Evolutionary conservation across 2,888 invertebrate genomes (phyloP).

Genomic region (Oxytorus armatus): DNA sequence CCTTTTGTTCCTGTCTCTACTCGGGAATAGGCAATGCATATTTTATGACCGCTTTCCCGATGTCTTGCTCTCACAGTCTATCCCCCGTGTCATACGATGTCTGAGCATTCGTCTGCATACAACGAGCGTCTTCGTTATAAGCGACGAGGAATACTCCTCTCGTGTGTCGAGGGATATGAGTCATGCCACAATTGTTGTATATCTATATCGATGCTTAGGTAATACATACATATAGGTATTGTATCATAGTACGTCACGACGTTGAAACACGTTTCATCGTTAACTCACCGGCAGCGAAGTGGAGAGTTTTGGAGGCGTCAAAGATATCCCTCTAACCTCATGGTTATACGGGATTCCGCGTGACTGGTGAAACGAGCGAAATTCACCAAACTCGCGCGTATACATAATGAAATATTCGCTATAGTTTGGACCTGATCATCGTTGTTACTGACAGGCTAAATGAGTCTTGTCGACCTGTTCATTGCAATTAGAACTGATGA

Average conservation of each 20-base stretch:
- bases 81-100: constrained; percentile 46
- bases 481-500: background rate
- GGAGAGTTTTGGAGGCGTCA: constrained; percentile 30
- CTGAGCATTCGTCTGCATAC: constrained; percentile 35
- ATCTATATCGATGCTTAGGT: background rate
- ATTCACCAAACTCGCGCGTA: constrained; percentile 12
- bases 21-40: constrained; percentile 79
- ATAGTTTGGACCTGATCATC: constrained; percentile 14
- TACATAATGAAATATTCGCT: constrained; percentile 8
- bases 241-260: background rate
- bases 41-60: constrained; percentile 77
- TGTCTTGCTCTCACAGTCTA: constrained; percentile 67
- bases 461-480: background rate
- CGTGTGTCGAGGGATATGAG: constrained; percentile 48
- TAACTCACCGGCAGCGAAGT: constrained; percentile 13
- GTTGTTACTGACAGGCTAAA: constrained; percentile 25
- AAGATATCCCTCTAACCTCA: constrained; percentile 25
- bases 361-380: constrained; percentile 2
- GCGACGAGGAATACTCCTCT: constrained; percentile 20
- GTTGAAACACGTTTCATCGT: constrained; percentile 13
- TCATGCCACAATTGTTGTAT: background rate
- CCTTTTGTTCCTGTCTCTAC: constrained; percentile 75
- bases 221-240: background rate
- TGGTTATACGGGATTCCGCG: constrained; percentile 4
- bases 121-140: constrained; percentile 33